A percentile compares a stretch with the other conserved stretches of the same genome.
Conservation (phyloP, 2,888 invertebrate species). For the Leptopilina syphax region DNA sequence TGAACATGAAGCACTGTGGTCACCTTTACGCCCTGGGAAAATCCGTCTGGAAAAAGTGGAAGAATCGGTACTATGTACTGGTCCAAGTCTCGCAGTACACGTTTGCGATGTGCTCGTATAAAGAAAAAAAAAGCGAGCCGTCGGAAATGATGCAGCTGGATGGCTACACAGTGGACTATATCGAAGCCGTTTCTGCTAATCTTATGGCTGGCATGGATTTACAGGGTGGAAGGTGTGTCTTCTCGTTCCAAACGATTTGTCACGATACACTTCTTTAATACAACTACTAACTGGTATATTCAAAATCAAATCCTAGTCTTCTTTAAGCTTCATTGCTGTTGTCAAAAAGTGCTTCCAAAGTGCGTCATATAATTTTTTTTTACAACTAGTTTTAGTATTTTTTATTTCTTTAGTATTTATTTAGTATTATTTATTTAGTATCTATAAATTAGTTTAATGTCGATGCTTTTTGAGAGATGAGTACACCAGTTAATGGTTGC, state of each 20-base stretch:
- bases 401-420: no score
- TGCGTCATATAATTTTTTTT: no score
- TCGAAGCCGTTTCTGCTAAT: constrained; percentile 94
- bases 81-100: constrained; percentile 99
- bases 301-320: constrained; percentile 1
- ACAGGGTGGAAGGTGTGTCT: constrained; percentile 71
- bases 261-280: constrained; percentile 24
- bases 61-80: constrained; percentile 97
- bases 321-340: background rate
- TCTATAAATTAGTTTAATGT: background rate
- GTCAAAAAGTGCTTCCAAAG: background rate
- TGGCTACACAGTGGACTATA: constrained; percentile 99
- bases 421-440: no score
- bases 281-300: constrained; percentile 39
- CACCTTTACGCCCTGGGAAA: constrained; percentile 96
- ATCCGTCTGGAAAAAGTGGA: constrained; percentile 99
- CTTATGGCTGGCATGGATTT: constrained; percentile 92
- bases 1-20: constrained; percentile 99
- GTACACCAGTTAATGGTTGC: constrained; percentile 37
- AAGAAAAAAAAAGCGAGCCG: constrained; percentile 99
- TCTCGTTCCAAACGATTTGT: constrained; percentile 40
- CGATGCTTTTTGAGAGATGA: constrained; percentile 5
- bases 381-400: no score
- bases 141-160: constrained; percentile 99
- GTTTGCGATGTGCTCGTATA: constrained; percentile 99